Conservation (phyloP, 2,113 vertebrate species). For the Oryzias javanicus region DNA sequence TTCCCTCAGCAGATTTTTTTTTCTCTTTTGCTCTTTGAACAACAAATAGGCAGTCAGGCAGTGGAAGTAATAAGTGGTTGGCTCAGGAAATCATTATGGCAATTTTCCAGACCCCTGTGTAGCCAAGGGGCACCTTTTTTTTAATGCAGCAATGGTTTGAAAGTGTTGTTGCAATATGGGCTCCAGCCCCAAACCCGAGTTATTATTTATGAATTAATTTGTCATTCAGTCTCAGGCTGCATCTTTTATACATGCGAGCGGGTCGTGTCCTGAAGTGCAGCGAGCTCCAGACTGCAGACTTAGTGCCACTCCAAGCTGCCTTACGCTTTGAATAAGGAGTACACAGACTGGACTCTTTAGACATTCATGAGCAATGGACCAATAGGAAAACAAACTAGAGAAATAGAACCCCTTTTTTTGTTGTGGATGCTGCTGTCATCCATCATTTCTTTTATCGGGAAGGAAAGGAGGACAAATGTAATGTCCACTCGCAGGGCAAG, state of each 20-base stretch:
- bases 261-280: constrained; percentile 74
- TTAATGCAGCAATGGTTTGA: constrained; percentile 69
- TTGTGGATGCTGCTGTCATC: constrained; percentile 43
- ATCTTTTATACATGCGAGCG: constrained; percentile 76
- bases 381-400: constrained; percentile 33
- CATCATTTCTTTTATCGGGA: constrained; percentile 28
- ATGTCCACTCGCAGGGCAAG: constrained; percentile 46
- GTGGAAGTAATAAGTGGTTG: constrained; percentile 75
- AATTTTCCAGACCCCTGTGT: constrained; percentile 69
- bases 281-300: constrained; percentile 66
- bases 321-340: constrained; percentile 47
- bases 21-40: constrained; percentile 57
- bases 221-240: constrained; percentile 71
- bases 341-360: constrained; percentile 59
- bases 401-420: constrained; percentile 49
- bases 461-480: constrained; percentile 43
- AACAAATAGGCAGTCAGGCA: constrained; percentile 70
- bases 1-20: constrained; percentile 60
- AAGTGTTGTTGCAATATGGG: constrained; percentile 70
- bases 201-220: constrained; percentile 80
- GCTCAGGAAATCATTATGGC: constrained; percentile 77
- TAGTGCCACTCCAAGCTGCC: constrained; percentile 47
- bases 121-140: constrained; percentile 72
- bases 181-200: constrained; percentile 70
- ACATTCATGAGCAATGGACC: constrained; percentile 59